These are phyloP conservation scores for Sebastes taczanowskii DNA, from an alignment of 2,797 vertebrate species.

Conservation along the genomic window DNA sequence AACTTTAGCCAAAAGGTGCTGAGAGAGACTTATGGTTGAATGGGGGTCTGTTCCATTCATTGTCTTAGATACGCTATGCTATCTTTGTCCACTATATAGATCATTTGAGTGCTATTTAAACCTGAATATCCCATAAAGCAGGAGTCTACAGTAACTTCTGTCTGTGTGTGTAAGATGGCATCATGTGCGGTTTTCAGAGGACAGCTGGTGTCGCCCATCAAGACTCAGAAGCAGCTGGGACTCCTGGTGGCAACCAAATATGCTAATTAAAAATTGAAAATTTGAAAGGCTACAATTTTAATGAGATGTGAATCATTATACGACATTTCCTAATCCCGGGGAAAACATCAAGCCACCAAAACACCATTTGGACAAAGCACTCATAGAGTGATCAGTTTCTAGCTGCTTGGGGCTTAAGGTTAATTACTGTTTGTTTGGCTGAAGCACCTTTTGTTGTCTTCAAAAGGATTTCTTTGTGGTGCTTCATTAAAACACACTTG, in stretches of 20 bases:
- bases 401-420: neutral
- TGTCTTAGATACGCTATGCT: neutral
- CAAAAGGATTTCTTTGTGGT: neutral
- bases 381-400: neutral
- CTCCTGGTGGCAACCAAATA: slow-evolving; percentile 54
- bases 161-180: slow-evolving; percentile 9
- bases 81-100: neutral
- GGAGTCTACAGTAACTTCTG: neutral
- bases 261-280: slow-evolving; percentile 50
- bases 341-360: slow-evolving; percentile 34
- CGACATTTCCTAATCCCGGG: slow-evolving; percentile 37
- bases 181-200: slow-evolving; percentile 31
- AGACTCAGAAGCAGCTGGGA: slow-evolving; percentile 57
- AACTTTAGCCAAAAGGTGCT: neutral
- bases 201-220: slow-evolving; percentile 61
- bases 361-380: slow-evolving; percentile 11
- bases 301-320: slow-evolving; percentile 53
- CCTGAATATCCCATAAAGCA: neutral
- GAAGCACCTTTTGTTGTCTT: neutral
- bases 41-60: neutral
- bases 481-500: neutral
- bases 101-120: slow-evolving; percentile 6
- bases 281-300: slow-evolving; percentile 45
- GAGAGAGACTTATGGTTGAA: neutral
- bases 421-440: slow-evolving; percentile 7